Percentiles rank a stretch among this genome's conserved stretches.
Conservation (phyloP, 2,797 vertebrate genomes). For the Ciconia nigra region DNA sequence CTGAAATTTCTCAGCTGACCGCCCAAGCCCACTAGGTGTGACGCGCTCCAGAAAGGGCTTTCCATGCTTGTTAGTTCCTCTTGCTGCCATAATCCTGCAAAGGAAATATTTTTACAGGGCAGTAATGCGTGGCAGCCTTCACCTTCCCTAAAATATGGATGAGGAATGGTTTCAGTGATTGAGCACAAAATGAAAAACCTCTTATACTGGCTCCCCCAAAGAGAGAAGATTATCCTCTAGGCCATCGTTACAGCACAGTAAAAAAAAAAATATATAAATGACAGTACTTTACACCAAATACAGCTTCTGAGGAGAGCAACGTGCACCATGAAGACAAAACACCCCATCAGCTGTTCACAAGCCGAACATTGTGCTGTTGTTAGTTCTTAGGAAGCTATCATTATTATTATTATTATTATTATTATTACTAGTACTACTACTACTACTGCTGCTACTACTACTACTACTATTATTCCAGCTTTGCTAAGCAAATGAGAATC, state of each 20-base stretch:
- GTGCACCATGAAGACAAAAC: background rate
- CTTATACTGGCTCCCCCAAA: background rate
- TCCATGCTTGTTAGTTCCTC: conserved; percentile 54
- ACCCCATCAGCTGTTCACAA: background rate
- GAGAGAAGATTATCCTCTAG: conserved; percentile 39
- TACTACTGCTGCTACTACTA: no score
- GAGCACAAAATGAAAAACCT: conserved; percentile 60
- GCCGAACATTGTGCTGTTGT: background rate
- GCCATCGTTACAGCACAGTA: background rate
- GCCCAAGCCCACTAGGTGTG: background rate
- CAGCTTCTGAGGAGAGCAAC: background rate
- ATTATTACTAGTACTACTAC: background rate
- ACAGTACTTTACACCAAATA: background rate
- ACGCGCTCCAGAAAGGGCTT: conserved; percentile 32
- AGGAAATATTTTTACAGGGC: conserved; percentile 67
- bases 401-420: background rate
- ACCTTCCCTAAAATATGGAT: conserved; percentile 69
- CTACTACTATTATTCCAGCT: background rate
- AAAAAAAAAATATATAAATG: background rate
- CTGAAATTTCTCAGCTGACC: conserved; percentile 43
- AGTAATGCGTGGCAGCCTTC: conserved; percentile 48
- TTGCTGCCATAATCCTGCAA: conserved; percentile 36
- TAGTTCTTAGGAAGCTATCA: background rate
- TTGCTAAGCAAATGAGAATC: background rate
- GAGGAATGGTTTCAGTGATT: conserved; percentile 49